Conservation (phyloP, 2,113 vertebrate species). For the Grantiella picta region DNA sequence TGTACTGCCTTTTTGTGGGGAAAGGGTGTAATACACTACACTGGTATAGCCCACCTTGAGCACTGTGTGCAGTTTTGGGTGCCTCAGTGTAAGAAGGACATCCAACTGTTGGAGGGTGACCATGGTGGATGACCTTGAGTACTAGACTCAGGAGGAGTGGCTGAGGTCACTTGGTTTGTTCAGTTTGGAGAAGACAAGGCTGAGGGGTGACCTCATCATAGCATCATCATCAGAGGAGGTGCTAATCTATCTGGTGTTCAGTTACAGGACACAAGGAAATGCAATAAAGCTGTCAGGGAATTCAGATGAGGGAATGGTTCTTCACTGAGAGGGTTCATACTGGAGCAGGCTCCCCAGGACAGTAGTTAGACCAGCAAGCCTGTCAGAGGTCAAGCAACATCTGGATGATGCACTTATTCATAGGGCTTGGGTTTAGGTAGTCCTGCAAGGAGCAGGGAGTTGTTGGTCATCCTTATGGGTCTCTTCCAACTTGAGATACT, state of each 20-base stretch:
- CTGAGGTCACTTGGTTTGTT: not conserved
- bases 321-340: not conserved
- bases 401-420: not conserved
- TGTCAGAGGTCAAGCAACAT: not conserved
- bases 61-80: not conserved
- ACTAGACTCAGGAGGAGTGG: fast-evolving
- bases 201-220: fast-evolving
- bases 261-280: fast-evolving
- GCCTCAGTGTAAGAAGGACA: not conserved
- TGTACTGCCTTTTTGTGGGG: not conserved
- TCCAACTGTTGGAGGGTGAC: not conserved
- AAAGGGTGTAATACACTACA: not conserved
- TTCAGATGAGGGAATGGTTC: not conserved
- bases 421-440: not conserved
- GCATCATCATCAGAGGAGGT: not conserved
- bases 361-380: not conserved
- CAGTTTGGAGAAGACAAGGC: not conserved
- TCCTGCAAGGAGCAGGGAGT: not conserved
- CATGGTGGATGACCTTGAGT: not conserved
- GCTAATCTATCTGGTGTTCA: not conserved
- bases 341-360: not conserved
- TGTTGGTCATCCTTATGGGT: not conserved
- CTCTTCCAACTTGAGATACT: not conserved
- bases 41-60: not conserved
- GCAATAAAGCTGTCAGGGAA: not conserved